A percentile compares a stretch with the other conserved stretches of the same genome.
phyloP scores from a whole-genome alignment of 2,888 invertebrate species.

The Drosophila nigricruria region DNA sequence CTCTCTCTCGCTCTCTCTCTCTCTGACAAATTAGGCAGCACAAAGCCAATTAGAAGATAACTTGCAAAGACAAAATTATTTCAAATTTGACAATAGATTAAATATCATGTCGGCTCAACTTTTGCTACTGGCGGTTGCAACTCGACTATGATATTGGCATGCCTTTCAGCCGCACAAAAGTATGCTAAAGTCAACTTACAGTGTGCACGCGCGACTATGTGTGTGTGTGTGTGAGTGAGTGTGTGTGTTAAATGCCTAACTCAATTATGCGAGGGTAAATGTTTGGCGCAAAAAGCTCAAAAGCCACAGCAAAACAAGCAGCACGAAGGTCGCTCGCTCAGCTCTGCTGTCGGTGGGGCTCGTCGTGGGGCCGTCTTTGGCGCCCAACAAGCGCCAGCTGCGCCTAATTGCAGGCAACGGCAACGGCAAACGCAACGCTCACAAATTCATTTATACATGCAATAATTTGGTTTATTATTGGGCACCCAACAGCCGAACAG shows the following conservation, averaged over 20 bases:
- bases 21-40: slow-evolving; percentile 39
- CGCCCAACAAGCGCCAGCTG: slow-evolving; percentile 62
- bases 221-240: slow-evolving; percentile 10
- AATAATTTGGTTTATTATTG: slow-evolving; percentile 78
- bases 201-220: neutral
- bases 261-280: slow-evolving; percentile 72
- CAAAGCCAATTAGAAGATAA: slow-evolving; percentile 58
- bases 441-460: slow-evolving; percentile 78
- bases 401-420: slow-evolving; percentile 73
- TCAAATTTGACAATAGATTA: slow-evolving; percentile 53
- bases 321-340: slow-evolving; percentile 38
- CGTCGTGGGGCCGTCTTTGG: slow-evolving; percentile 12
- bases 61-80: slow-evolving; percentile 36
- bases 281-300: slow-evolving; percentile 74
- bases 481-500: slow-evolving; percentile 40
- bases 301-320: slow-evolving; percentile 72
- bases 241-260: slow-evolving; percentile 68
- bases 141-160: slow-evolving; percentile 24
- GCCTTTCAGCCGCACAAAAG: slow-evolving; percentile 34
- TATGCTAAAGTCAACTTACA: slow-evolving; percentile 58
- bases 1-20: no score
- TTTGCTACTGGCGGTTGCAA: slow-evolving; percentile 20
- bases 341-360: neutral
- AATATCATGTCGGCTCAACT: slow-evolving; percentile 48
- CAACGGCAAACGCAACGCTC: slow-evolving; percentile 52